Conservation (phyloP, 1,140 invertebrate genomes). For the Delia radicum region DNA sequence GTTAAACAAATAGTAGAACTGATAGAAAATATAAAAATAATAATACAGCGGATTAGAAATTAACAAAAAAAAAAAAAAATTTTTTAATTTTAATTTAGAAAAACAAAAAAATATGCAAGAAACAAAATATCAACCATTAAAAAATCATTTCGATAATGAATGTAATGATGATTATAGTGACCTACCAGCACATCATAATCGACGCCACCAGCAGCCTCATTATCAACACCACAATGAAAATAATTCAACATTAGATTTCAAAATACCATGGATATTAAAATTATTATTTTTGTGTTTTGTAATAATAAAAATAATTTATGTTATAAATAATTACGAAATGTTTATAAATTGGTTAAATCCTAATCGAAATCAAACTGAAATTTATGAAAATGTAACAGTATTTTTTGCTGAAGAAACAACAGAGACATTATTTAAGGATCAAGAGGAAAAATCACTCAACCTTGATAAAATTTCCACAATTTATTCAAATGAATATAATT, state of each 20-base stretch:
- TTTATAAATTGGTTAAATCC: background rate
- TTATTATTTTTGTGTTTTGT: background rate
- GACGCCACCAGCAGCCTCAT: background rate
- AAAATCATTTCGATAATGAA: background rate
- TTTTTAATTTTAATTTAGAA: background rate
- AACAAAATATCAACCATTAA: background rate
- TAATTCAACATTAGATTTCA: background rate
- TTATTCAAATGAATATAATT: too few species aligned
- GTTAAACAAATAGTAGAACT: background rate
- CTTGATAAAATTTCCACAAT: too few species aligned
- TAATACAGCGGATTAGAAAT: too few species aligned
- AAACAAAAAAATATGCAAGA: background rate
- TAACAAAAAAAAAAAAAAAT: background rate
- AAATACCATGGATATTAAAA: background rate
- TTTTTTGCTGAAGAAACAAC: too few species aligned
- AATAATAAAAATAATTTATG: background rate
- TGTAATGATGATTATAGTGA: too few species aligned
- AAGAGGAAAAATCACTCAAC: too few species aligned
- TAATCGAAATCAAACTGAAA: background rate
- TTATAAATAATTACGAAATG: background rate
- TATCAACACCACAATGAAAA: background rate
- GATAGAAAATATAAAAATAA: background rate
- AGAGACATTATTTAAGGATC: too few species aligned
- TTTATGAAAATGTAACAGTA: background rate
- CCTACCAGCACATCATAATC: background rate